Conservation (phyloP, 2,888 invertebrate genomes). For the Theretra japonica region DNA sequence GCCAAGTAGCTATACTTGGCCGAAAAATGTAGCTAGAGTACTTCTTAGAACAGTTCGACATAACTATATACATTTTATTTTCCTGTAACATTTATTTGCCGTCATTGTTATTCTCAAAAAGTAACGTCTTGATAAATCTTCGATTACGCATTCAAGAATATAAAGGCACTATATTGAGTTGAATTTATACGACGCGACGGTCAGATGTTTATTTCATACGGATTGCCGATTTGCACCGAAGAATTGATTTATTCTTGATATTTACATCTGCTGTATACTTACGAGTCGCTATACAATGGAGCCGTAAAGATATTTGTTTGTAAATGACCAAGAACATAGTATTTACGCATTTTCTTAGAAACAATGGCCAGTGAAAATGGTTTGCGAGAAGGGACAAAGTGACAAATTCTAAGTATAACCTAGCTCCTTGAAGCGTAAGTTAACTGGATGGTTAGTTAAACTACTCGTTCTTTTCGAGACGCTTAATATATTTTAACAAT, state of each 20-base stretch:
- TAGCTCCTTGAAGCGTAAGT: background rate
- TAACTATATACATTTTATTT: background rate
- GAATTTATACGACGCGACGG: background rate
- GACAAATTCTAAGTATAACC: constrained; percentile 11
- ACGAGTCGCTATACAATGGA: constrained; percentile 46
- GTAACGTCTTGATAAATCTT: constrained; percentile 2
- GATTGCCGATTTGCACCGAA: constrained; percentile 10
- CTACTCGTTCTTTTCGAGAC: background rate
- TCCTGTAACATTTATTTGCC: background rate
- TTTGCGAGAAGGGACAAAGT: constrained; percentile 15
- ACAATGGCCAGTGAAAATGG: constrained; percentile 27
- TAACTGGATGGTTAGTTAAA: too few species aligned
- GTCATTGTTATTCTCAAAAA: constrained; percentile 8
- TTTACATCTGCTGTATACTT: constrained; percentile 22
- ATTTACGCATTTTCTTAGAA: constrained; percentile 39
- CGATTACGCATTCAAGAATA: constrained; percentile 14
- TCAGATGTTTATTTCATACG: constrained; percentile 11
- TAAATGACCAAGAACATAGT: constrained; percentile 48
- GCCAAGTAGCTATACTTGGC: background rate
- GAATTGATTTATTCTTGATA: constrained; percentile 22
- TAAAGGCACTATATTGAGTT: background rate
- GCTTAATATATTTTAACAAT: background rate
- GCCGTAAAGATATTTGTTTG: constrained; percentile 52
- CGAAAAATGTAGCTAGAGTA: background rate
- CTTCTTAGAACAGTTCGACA: background rate